These are phyloP conservation scores for Typhlichthys eigenmanni DNA, from an alignment of 2,797 vertebrate genomes.

Conservation along the genomic window DNA sequence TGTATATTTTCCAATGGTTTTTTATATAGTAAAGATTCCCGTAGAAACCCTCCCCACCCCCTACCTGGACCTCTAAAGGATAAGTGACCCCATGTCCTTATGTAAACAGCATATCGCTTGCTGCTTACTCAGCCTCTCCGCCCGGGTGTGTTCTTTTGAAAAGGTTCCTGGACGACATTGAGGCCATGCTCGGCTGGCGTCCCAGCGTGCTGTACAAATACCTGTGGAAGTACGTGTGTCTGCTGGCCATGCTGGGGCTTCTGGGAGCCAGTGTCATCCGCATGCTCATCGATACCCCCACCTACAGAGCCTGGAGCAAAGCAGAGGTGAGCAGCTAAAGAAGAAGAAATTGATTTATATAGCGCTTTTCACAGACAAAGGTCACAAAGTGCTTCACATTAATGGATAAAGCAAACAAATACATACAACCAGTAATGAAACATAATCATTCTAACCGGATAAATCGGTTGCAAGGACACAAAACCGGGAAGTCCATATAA, in stretches of 20 bases:
- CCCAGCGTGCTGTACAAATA: constrained; percentile 74
- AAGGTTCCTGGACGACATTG: constrained; percentile 83
- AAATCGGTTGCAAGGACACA: too few species aligned
- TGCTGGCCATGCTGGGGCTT: constrained; percentile 78
- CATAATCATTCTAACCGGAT: too few species aligned
- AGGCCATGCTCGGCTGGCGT: constrained; percentile 73
- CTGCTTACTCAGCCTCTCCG: not conserved
- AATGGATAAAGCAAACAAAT: too few species aligned
- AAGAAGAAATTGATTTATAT: too few species aligned
- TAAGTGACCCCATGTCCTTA: too few species aligned
- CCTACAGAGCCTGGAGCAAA: constrained; percentile 80
- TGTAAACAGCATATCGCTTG: too few species aligned
- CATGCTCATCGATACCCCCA: constrained; percentile 65
- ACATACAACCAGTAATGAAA: too few species aligned
- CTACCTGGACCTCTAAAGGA: too few species aligned
- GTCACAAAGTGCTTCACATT: too few species aligned
- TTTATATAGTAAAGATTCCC: not conserved
- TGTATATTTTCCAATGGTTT: not conserved
- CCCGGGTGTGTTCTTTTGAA: constrained; percentile 3
- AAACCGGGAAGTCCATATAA: too few species aligned
- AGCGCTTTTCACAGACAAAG: too few species aligned
- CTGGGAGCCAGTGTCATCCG: constrained; percentile 63
- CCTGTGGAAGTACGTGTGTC: constrained; percentile 82
- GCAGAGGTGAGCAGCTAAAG: constrained; percentile 61
- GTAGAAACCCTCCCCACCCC: too few species aligned